These are phyloP conservation scores for Ascaphus truei DNA, from an alignment of 2,113 vertebrate species.

Conservation along the genomic window DNA sequence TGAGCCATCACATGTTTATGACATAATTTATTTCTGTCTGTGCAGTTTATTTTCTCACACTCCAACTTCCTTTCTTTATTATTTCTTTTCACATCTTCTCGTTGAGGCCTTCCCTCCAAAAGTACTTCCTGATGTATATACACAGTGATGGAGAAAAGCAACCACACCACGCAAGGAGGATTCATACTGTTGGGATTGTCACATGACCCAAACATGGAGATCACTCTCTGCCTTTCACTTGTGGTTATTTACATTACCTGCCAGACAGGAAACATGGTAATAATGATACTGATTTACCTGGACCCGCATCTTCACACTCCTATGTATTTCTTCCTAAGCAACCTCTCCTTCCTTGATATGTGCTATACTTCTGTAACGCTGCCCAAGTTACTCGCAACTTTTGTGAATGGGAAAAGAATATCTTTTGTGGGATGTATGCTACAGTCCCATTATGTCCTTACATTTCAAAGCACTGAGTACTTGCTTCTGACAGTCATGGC, in stretches of 20 bases:
- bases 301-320: slow-evolving; percentile 11
- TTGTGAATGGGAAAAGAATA: neutral
- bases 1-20: too few relatives aligned
- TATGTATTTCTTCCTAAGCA: slow-evolving; percentile 27
- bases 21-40: too few relatives aligned
- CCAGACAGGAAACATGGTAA: neutral
- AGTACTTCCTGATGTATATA: too few relatives aligned
- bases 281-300: neutral
- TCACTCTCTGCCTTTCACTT: neutral
- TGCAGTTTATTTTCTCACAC: too few relatives aligned
- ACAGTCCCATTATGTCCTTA: slow-evolving; percentile 1
- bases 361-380: slow-evolving; percentile 8
- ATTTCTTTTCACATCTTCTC: too few relatives aligned
- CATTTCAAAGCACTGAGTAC: neutral
- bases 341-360: slow-evolving; percentile 18
- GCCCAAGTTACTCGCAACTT: slow-evolving; percentile 2
- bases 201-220: neutral
- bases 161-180: neutral
- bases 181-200: neutral
- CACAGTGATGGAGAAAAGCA: neutral
- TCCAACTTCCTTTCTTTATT: too few relatives aligned
- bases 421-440: neutral
- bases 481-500: slow-evolving; percentile 18
- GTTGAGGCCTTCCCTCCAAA: too few relatives aligned
- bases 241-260: neutral